Percentiles rank a stretch among this genome's conserved stretches.
Conservation (phyloP, 1,140 invertebrate species). For the Tetraneura akinire region DNA sequence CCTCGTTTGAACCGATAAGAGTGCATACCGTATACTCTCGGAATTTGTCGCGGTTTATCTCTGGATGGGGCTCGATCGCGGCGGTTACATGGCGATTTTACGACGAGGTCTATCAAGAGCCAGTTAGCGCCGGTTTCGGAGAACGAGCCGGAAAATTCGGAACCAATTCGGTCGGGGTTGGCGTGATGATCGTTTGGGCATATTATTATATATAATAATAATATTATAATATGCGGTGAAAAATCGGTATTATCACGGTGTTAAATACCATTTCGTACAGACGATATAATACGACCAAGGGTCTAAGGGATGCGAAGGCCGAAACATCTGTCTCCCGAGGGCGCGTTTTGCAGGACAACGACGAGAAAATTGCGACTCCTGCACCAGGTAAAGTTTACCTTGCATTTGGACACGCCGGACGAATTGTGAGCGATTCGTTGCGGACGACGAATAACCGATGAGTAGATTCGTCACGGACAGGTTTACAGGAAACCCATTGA, state of each 20-base stretch:
- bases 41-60: constrained; percentile 23
- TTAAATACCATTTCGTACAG: constrained; percentile 34
- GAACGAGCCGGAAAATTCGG: constrained; percentile 48
- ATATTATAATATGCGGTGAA: not conserved
- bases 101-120: constrained; percentile 21
- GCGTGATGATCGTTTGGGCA: too few species aligned
- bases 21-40: not conserved
- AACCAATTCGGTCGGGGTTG: not conserved
- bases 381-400: constrained; percentile 34
- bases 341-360: constrained; percentile 26
- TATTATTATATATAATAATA: not conserved
- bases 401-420: constrained; percentile 39
- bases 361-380: not conserved
- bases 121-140: constrained; percentile 40
- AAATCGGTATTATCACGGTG: constrained; percentile 34
- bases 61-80: not conserved
- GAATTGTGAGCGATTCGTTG: constrained; percentile 44
- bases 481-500: constrained; percentile 46
- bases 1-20: constrained; percentile 8
- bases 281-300: not conserved
- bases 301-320: not conserved
- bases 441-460: constrained; percentile 31
- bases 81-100: constrained; percentile 17
- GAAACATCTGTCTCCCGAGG: constrained; percentile 26
- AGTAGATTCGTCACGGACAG: constrained; percentile 42